Evolutionary conservation across 2,113 vertebrate genomes (phyloP).

Genomic region (Ciconia stormi): DNA sequence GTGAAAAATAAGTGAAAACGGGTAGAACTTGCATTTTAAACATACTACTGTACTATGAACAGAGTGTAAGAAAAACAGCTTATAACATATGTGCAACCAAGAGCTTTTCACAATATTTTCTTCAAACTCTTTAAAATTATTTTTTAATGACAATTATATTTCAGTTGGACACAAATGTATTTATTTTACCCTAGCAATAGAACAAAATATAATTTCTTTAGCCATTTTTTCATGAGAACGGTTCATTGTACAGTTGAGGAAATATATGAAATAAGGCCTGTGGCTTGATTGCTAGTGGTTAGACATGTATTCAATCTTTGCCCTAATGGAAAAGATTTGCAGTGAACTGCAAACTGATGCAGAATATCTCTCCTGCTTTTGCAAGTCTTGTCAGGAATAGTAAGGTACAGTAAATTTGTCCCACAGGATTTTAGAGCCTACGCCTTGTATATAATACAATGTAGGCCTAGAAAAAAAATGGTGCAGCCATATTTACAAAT

Average conservation of each 20-base stretch:
- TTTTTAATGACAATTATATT: slow-evolving; percentile 91
- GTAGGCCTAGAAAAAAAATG: slow-evolving; percentile 84
- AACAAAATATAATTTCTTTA: slow-evolving; percentile 99
- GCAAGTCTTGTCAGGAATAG: slow-evolving; percentile 89
- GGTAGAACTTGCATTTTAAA: slow-evolving; percentile 81
- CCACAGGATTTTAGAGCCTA: slow-evolving; percentile 87
- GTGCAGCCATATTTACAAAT: slow-evolving; percentile 97
- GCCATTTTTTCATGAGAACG: slow-evolving; percentile 93
- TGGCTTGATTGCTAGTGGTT: slow-evolving; percentile 99
- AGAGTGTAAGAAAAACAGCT: slow-evolving; percentile 87
- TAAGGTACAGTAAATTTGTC: slow-evolving; percentile 87
- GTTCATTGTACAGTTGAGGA: slow-evolving; percentile 97
- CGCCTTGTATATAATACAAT: slow-evolving; percentile 95
- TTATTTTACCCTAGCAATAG: slow-evolving; percentile 99
- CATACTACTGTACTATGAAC: slow-evolving; percentile 81
- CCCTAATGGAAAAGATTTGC: slow-evolving; percentile 86
- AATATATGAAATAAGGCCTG: slow-evolving; percentile 98
- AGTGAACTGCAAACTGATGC: slow-evolving; percentile 82
- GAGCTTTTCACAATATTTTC: slow-evolving; percentile 92
- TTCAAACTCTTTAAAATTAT: slow-evolving; percentile 90
- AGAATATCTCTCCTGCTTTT: slow-evolving; percentile 89
- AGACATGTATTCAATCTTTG: slow-evolving; percentile 91
- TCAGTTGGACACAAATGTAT: slow-evolving; percentile 88
- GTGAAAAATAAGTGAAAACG: slow-evolving; percentile 85
- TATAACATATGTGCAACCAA: slow-evolving; percentile 90